Evolutionary conservation across 2,113 vertebrate genomes (phyloP), one percentile per base, ranked within the genome.

Genomic region (Corythaixoides concolor): DNA sequence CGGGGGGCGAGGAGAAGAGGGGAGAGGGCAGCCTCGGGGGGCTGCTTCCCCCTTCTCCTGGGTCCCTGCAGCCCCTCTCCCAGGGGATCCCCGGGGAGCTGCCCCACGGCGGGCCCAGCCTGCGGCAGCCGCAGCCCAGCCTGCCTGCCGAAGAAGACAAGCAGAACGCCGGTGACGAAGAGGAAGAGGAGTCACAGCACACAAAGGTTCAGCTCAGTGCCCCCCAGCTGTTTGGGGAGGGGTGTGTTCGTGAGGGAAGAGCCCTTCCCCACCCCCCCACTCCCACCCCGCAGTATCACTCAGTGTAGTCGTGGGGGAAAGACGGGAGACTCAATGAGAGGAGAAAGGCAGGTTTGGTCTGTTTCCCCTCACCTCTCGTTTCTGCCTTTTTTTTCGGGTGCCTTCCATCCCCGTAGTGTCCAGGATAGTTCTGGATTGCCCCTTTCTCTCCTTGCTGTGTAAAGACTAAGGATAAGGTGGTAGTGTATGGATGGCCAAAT

Each of bases 151-250:
- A n/a, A 47, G 53, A 70, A 35, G 68, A 68, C 1, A 35, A 78
- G 21, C 35, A 23, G 41, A 15, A 89, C 58, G 62, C 33, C 8
- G 81, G 52, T 3, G 80, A 82, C 1, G 72, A 55, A 47, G 66
- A 35, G 2, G 59, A 77, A 64, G 64, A 45, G 64, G 96, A 96
- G 50, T 43, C n/a, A 0, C 82, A 39, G 89, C 77, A 9, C 45
- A 8, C 75, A 41, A 92, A 98, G 97, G 98, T 98, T 87, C 62
- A 47, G 35, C 56, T 59, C 41, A 6, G 53, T 47, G 72, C 16
- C 55, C 39, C 33, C 3, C 39, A 6, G 62, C 32, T 68, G 0
- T 17, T 1, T 26, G 45, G 72, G 82, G 67, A 69, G 47, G 85
- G 94, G 3, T 6, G 24, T 16, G 45, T 13, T 23, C 1, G 21